Evolutionary conservation across 2,797 vertebrate species (phyloP), one percentile per base, ranked within the genome.

Genomic region (Rhodeus uyekii): DNA sequence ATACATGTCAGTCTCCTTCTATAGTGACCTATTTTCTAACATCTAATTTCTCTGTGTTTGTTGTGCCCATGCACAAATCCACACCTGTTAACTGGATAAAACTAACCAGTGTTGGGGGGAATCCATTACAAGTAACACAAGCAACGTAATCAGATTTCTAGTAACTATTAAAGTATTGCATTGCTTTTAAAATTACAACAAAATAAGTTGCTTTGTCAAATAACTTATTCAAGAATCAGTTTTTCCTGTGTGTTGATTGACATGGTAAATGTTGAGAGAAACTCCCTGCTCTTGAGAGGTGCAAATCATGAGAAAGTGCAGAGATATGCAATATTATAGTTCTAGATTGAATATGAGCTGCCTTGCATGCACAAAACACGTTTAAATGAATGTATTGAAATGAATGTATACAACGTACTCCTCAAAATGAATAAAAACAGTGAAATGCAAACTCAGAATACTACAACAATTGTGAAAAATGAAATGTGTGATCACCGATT

Each of bases 71-170:
- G 80, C 89, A 90, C 0, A 9, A 85, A 87, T 84, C 79, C 86
- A 83, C 75, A 34, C 81, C 87, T 90, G 83, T 90, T 89, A 88
- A 91, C 90, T 91, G 91, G 90, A 92, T 92, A 89, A 2, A 9
- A 90, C 90, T 90, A 89, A 86, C 80, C 38, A 73, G 58, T 22
- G 61, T 18, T 29, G 42, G 82, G 63, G 55, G 42, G 74, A 27
- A 77, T 74, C 71, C 34, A 32, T 22, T 10, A 73, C 9, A 60
- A 27, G 13, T 29, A 29, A 29, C 5, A 14, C 2, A 14, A n/a
- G 50, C 14, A 27, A 58, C 27, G 55, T 3, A 60, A 29, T 60
- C 12, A 29, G 13, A 29, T 29, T 29, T 8, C 24, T 3, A 60
- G 24, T 29, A 29, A 29, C 55, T 60, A 58, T n/a, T 58, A 27